Conservation (phyloP, 92 coral and sea anemone species). For the Paragorgia papillata region DNA sequence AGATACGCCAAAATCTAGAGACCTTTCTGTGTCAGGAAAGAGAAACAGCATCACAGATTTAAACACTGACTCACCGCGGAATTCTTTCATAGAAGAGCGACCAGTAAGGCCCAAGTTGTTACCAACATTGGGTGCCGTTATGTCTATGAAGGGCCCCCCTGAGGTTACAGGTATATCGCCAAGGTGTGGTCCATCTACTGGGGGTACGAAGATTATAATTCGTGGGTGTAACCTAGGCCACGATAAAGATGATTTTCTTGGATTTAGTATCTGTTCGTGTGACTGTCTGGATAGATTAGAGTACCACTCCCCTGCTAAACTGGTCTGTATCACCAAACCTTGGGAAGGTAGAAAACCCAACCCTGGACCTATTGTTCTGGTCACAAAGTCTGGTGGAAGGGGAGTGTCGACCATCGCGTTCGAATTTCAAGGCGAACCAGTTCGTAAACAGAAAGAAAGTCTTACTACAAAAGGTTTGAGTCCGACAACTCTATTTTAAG, state of each 20-base stretch:
- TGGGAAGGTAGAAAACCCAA: constrained; percentile 69
- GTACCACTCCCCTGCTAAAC: constrained; percentile 93
- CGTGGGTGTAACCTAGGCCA: constrained; percentile 85
- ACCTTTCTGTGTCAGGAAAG: constrained; percentile 14
- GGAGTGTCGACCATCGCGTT: constrained; percentile 77
- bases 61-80: constrained; percentile 14
- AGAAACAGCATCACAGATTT: constrained; percentile 51
- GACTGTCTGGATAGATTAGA: constrained; percentile 70
- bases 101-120: constrained; percentile 68
- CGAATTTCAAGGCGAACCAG: constrained; percentile 62
- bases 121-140: constrained; percentile 87
- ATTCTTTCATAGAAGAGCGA: neutral
- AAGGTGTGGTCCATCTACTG: constrained; percentile 76
- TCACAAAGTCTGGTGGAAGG: constrained; percentile 92
- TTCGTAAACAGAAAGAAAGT: constrained; percentile 40
- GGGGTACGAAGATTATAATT: constrained; percentile 83
- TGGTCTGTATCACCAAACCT: constrained; percentile 75
- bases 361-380: constrained; percentile 81
- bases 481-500: too few relatives aligned
- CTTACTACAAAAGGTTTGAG: too few relatives aligned
- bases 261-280: constrained; percentile 72
- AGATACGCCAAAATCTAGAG: neutral
- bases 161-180: constrained; percentile 97
- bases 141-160: constrained; percentile 79
- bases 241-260: constrained; percentile 70